Evolutionary conservation across 2,113 vertebrate genomes (phyloP), one percentile per base, ranked within the genome.

Genomic region (Apaloderma vittatum): DNA sequence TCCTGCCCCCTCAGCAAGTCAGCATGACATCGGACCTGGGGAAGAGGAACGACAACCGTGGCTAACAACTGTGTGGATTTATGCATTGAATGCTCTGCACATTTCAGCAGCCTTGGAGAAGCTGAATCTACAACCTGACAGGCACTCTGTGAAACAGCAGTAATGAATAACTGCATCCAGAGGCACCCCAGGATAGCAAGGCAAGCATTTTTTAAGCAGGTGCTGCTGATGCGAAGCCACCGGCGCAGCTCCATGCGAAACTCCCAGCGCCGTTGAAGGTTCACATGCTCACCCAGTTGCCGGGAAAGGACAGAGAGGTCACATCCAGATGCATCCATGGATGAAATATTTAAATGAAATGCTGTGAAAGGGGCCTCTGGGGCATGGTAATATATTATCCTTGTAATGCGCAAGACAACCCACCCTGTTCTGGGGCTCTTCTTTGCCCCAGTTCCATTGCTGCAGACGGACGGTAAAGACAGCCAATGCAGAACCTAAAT

Each of bases 21-120:
- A 2, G 3, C 5, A 7, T 75, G 78, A 86, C 58, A 58, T 6
- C 0, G 2, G 26, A 71, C 43, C 51, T 0, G 0, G 77, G 40
- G 78, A 73, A 45, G 61, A 43, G 70, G 7, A 91, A 15, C 1
- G 5, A 52, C 76, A 81, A 11, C 73, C 4, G 1, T 45, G 62
- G 71, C 40, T 52, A 76, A 76, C 22, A 62, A 13, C 54, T 20
- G 40, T 65, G 23, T 0, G 12, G 65, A 77, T 45, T 66, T 58
- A 23, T 49, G 59, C 32, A 46, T 8, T 8, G 8, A 87, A 18
- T 34, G 57, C 15, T 26, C 27, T 21, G 10, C 0, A 13, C 26
- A 9, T 58, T 90, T 61, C 30, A 66, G 90, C 46, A 84, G 72
- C 61, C 77, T 59, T 24, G 70, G 57, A 78, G 65, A 48, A 74